Base-by-base conservation (phyloP, 2,113 vertebrate genomes). In the Sphyrna mokarran region DNA sequence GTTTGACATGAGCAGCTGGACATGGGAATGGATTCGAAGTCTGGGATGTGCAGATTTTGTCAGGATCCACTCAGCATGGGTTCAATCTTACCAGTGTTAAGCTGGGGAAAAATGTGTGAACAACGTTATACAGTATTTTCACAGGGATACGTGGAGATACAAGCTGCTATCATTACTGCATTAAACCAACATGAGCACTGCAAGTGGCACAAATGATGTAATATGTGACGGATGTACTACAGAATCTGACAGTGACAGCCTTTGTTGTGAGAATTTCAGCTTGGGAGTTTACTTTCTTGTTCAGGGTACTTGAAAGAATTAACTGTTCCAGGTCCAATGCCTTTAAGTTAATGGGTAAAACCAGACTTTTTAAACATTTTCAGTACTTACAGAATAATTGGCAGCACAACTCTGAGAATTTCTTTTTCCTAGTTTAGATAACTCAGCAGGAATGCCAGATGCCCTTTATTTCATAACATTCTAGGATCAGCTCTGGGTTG, bases 71-170 rank as follows among this genome's bases (percentile, higher is more conserved):
- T 61, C 61, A 66, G 89, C n/a, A 68, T 66, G 61, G 16, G 16
- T 66, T 66, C n/a, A 6, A 14, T 22, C 61, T 93, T 93, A 7
- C 89, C 61, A 66, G n/a, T 93, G 87, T 33, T 54, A 54, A 87
- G 8, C 22, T 29, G 86, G 3, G 85, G 89, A 20, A 91, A 91
- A 91, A 91, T 91, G 29, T 91, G 61, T 91, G 89, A 63, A 66
- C 69, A 94, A 95, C 76, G 40, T 95, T 72, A 94, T 70, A 40
- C 91, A 43, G n/a, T 23, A 95, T 72, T 29, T 54, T 95, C 68
- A 48, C 37, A 72, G 69, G 94, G 37, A 43, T 72, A 54, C 94
- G 48, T 33, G 69, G 69, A 72, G 43, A 95, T 95, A 72, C 23
- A 95, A 72, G 37, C 69, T 95, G 40, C 94, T 72, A 29, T 95